Evolutionary conservation across 2,888 invertebrate species (phyloP).

Genomic region (Nephrotoma guestfalica): DNA sequence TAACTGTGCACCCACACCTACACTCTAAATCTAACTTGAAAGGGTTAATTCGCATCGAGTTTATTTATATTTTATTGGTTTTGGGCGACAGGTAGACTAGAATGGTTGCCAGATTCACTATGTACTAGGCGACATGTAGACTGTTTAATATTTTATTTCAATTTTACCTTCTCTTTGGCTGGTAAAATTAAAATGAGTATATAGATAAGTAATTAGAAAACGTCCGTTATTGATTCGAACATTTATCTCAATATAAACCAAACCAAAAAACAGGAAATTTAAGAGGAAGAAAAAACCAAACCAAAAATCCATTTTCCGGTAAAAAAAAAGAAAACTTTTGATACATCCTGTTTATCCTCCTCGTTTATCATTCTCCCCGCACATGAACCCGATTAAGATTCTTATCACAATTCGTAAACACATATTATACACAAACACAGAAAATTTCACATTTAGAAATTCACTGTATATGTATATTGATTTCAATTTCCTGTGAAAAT

Average conservation of each 20-base stretch:
- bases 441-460: not conserved
- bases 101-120: not conserved
- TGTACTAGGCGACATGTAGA: not conserved
- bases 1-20: not conserved
- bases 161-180: not conserved
- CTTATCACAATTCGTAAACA: not conserved
- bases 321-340: not conserved
- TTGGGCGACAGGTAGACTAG: not conserved
- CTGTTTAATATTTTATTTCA: not conserved
- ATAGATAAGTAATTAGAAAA: not conserved
- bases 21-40: not conserved
- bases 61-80: not conserved
- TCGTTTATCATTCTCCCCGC: not conserved
- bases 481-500: not conserved
- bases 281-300: not conserved
- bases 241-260: not conserved
- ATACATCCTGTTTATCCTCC: not conserved
- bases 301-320: not conserved
- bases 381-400: not conserved
- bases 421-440: not conserved
- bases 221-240: not conserved
- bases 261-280: not conserved
- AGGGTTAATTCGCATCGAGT: not conserved
- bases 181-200: not conserved
- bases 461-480: not conserved